Evolutionary conservation across 2,113 vertebrate genomes (phyloP), one percentile per base, ranked within the genome.

Genomic region (Rhagologus leucostigma): DNA sequence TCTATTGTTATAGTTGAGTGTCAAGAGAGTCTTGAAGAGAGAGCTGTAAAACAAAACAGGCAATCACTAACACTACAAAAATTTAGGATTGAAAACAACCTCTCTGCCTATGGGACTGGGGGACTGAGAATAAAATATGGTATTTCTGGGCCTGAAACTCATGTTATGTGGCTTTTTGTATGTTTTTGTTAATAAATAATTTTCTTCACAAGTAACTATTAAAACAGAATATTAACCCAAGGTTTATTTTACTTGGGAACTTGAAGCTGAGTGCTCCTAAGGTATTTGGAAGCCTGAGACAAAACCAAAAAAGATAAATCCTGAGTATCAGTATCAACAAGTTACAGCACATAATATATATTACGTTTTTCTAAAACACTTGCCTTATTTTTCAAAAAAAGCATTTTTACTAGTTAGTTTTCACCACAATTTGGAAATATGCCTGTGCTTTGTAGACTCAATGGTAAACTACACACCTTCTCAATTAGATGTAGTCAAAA

Each of bases 1-100:
- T 79, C 8, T 39, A 5, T 86, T 90, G 20, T 59, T 93, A 26
- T 27, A 60, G 13, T 29, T 60, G 17, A 26, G 1, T 53, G 32
- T 89, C 87, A 86, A 75, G 37, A 88, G 39, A 85, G 15, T 46
- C 35, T 81, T 88, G 57, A 81, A 67, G 39, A 92, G 47, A 71
- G 16, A 79, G 22, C 9, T 90, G 62, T 35, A 76, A 79, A 92
- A 68, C 6, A 52, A 87, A 63, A 85, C 64, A 73, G 19, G 9
- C 37, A 59, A n/a, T 75, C 75, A 47, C 18, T 18, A 50, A 55
- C 24, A 53, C 29, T 17, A 41, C 5, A 5, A 64, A 87, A 57
- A 82, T 37, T 71, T 77, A 67, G 37, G 13, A 50, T 9, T 78
- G 62, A 85, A 63, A 95, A 68, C 64, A 85, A 68, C 11, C 1